Evolutionary conservation across 1,140 invertebrate genomes (phyloP).

Genomic region (Leptinotarsa undecemlineata): DNA sequence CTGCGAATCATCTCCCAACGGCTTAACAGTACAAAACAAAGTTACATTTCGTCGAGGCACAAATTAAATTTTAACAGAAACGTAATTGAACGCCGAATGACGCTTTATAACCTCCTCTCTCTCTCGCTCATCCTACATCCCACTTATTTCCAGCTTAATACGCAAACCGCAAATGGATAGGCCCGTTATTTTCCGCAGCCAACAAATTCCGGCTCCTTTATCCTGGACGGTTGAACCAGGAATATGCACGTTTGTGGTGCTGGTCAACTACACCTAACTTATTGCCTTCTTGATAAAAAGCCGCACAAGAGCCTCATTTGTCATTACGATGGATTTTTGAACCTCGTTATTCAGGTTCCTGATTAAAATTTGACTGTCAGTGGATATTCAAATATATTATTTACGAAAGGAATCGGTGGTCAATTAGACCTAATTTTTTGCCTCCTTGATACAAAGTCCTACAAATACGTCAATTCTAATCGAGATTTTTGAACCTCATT

Average conservation of each 20-base stretch:
- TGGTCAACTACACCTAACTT: not conserved
- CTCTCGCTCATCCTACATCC: slow-evolving; percentile 35
- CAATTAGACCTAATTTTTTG: too few relatives aligned
- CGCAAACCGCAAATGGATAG: slow-evolving; percentile 51
- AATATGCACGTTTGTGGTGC: not conserved
- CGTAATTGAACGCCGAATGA: slow-evolving; percentile 53
- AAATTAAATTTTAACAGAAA: slow-evolving; percentile 55
- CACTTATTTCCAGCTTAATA: slow-evolving; percentile 54
- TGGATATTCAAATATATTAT: too few relatives aligned
- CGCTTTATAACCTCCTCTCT: slow-evolving; percentile 44
- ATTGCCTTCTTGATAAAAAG: not conserved
- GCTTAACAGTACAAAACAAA: slow-evolving; percentile 52
- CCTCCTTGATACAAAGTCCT: too few relatives aligned
- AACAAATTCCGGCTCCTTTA: slow-evolving; percentile 38
- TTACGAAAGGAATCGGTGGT: too few relatives aligned
- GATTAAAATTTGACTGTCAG: too few relatives aligned
- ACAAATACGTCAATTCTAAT: too few relatives aligned
- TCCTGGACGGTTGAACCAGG: slow-evolving; percentile 20
- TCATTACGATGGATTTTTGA: too few relatives aligned
- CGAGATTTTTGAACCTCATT: too few relatives aligned
- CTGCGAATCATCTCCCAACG: slow-evolving; percentile 39
- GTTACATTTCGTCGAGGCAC: slow-evolving; percentile 53
- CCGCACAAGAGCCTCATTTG: too few relatives aligned
- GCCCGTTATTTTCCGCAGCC: slow-evolving; percentile 37
- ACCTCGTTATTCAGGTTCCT: too few relatives aligned